Evolutionary conservation across 2,113 vertebrate genomes (phyloP).

Genomic region (Xyliphius kryptos): DNA sequence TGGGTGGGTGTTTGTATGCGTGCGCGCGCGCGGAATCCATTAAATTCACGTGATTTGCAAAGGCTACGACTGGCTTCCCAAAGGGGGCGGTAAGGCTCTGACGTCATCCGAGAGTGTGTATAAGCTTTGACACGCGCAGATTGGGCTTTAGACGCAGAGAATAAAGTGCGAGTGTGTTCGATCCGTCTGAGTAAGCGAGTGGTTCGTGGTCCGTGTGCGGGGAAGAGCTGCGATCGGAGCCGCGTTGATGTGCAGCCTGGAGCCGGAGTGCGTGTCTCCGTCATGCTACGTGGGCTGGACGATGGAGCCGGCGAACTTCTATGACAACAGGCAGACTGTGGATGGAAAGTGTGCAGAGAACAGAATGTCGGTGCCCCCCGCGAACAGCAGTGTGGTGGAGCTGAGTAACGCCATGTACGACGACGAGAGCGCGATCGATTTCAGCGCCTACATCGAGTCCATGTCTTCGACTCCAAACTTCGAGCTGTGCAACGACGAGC

Average conservation of each 20-base stretch:
- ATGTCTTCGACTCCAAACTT: slow-evolving; percentile 88
- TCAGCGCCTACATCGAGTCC: slow-evolving; percentile 93
- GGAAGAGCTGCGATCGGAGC: slow-evolving; percentile 6
- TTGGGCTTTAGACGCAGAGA: slow-evolving; percentile 52
- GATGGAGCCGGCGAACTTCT: slow-evolving; percentile 87
- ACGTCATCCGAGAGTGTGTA: slow-evolving; percentile 59
- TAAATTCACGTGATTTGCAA: slow-evolving; percentile 56
- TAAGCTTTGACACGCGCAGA: too few species aligned
- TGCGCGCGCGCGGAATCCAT: too few species aligned
- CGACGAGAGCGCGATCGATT: slow-evolving; percentile 90
- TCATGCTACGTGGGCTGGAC: slow-evolving; percentile 81
- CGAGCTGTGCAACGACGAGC: slow-evolving; percentile 97
- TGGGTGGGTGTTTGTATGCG: too few species aligned
- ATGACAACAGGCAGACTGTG: slow-evolving; percentile 72
- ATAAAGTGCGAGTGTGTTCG: slow-evolving; percentile 37
- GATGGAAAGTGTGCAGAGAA: slow-evolving; percentile 61
- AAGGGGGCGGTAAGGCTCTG: slow-evolving; percentile 58
- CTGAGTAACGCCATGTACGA: slow-evolving; percentile 85
- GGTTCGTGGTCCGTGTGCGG: too few species aligned
- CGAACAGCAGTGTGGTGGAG: slow-evolving; percentile 75
- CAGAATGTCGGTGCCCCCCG: slow-evolving; percentile 57
- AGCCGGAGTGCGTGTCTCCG: slow-evolving; percentile 74
- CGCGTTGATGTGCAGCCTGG: slow-evolving; percentile 81
- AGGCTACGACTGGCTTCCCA: slow-evolving; percentile 56
- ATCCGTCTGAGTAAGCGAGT: too few species aligned